A percentile compares a stretch with the other conserved stretches of the same genome.
Evolutionary conservation across 1,140 invertebrate genomes (phyloP).

Genomic region (Apocrypta bakeri): DNA sequence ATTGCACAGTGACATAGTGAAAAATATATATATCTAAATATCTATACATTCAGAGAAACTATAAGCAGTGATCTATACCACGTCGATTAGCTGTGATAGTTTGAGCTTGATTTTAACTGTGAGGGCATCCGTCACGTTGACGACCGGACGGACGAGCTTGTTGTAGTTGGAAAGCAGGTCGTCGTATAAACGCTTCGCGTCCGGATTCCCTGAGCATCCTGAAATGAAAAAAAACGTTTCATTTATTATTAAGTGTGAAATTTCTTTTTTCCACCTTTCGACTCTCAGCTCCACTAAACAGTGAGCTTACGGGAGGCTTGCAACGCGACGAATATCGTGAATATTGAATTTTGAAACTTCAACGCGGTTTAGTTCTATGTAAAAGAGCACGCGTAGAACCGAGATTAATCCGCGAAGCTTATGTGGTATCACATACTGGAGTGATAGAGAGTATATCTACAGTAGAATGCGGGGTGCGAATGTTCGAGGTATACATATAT

Average conservation of each 20-base stretch:
- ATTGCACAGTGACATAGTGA: background rate
- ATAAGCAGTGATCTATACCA: constrained; percentile 83
- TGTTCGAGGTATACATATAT: no score
- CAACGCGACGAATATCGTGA: no score
- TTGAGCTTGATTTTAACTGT: constrained; percentile 96
- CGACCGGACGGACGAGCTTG: constrained; percentile 93
- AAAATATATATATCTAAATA: background rate
- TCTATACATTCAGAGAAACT: background rate
- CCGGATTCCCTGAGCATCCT: constrained; percentile 89
- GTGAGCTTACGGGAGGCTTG: no score
- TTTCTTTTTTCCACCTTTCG: no score
- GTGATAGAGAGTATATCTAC: no score
- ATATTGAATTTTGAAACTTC: background rate
- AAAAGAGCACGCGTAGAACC: no score
- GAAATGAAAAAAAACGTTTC: constrained; percentile 59
- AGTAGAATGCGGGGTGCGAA: no score
- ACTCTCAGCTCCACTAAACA: no score
- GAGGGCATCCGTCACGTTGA: constrained; percentile 93
- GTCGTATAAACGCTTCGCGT: constrained; percentile 93
- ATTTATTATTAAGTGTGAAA: no score
- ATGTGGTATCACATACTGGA: no score
- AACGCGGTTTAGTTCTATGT: no score
- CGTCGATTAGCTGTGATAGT: constrained; percentile 94
- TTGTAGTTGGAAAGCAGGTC: constrained; percentile 95
- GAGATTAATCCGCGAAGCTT: no score